These are phyloP conservation scores for Pseudoatta argentina DNA, from an alignment of 1,140 invertebrate species.

Conservation along the genomic window DNA sequence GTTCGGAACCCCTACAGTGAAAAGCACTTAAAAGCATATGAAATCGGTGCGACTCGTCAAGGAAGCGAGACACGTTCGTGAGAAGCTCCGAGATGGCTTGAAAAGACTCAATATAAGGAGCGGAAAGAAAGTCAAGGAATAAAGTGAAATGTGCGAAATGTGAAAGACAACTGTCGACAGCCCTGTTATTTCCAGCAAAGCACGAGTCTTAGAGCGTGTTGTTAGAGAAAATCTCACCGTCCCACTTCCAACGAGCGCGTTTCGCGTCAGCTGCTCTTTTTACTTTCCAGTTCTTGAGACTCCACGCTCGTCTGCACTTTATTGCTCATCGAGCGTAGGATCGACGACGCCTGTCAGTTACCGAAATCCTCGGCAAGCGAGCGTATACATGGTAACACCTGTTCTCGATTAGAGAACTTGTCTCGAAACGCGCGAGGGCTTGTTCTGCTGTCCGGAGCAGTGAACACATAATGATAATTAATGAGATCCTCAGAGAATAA, in stretches of 20 bases:
- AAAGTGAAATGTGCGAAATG: neutral
- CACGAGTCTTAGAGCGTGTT: slow-evolving; percentile 43
- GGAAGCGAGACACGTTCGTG: slow-evolving; percentile 33
- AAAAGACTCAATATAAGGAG: neutral
- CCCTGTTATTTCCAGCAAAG: slow-evolving; percentile 59
- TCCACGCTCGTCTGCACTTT: neutral
- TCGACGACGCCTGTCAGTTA: slow-evolving; percentile 1
- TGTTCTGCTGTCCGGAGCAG: neutral
- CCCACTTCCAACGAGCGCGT: slow-evolving; percentile 26
- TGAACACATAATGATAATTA: slow-evolving; percentile 46
- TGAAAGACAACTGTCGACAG: slow-evolving; percentile 51
- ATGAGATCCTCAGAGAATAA: neutral
- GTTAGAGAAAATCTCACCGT: slow-evolving; percentile 48
- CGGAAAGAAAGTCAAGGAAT: neutral
- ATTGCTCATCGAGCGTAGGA: neutral
- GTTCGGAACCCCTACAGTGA: slow-evolving; percentile 73
- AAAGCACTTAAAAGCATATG: slow-evolving; percentile 82
- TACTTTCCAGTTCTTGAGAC: slow-evolving; percentile 5
- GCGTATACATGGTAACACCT: slow-evolving; percentile 27
- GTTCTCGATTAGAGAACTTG: slow-evolving; percentile 36
- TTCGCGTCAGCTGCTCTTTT: slow-evolving; percentile 43
- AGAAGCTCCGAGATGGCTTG: slow-evolving; percentile 43
- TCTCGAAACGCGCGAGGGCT: neutral
- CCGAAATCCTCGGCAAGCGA: neutral
- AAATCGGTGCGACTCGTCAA: slow-evolving; percentile 67